Percentiles rank a stretch among this genome's conserved stretches.
phyloP scores from a whole-genome alignment of 30 jellyfish, hydroid and myxozoan genomes.

The Cassiopea xamachana region DNA sequence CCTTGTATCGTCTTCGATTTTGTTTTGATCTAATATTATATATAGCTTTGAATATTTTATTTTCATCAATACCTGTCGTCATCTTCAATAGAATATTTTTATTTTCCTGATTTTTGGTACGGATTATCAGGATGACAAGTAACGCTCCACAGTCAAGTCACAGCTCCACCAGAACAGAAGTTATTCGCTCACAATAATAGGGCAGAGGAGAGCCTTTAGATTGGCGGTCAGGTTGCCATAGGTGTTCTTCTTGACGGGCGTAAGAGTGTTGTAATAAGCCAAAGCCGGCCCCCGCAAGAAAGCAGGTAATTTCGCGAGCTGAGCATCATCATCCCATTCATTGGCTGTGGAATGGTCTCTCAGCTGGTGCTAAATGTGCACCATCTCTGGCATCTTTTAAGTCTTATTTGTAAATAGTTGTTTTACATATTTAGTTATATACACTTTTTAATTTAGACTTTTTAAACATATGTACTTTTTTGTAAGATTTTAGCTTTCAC shows the following conservation, averaged over 20 bases:
- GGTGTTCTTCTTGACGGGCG: background rate
- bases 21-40: slow-evolving; percentile 2
- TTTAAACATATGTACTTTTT: no score
- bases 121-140: background rate
- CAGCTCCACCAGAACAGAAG: no score
- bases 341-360: background rate
- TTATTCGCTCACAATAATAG: no score
- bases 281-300: background rate
- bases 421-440: no score
- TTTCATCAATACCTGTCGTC: slow-evolving; percentile 10
- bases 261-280: background rate
- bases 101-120: background rate
- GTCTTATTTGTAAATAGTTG: no score
- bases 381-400: no score
- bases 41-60: slow-evolving; percentile 12
- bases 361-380: no score
- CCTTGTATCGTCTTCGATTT: slow-evolving; percentile 1
- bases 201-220: no score
- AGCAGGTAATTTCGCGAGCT: background rate
- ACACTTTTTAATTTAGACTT: no score
- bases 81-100: slow-evolving; percentile 7
- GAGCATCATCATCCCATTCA: background rate
- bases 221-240: background rate
- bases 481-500: no score
- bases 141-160: no score